Percentiles rank a stretch among this genome's conserved stretches.
Conservation (phyloP, 1,140 invertebrate species). For the Plodia interpunctella region DNA sequence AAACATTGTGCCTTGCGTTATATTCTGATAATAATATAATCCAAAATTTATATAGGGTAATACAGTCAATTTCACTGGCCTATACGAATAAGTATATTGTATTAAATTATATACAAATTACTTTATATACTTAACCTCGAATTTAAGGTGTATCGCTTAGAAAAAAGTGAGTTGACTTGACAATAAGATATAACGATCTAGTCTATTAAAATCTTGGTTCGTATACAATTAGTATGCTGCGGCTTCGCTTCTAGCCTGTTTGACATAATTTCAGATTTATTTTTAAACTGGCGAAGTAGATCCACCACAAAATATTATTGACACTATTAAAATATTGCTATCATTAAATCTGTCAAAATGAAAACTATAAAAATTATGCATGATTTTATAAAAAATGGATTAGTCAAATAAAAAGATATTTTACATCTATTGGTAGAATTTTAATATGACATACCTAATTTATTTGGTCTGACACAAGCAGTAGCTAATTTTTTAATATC, state of each 20-base stretch:
- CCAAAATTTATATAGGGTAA: conserved; percentile 58
- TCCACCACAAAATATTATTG: too few species aligned
- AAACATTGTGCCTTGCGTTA: conserved; percentile 69
- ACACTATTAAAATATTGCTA: too few species aligned
- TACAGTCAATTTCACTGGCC: conserved; percentile 69
- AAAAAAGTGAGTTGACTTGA: conserved; percentile 57
- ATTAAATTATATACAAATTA: conserved; percentile 56
- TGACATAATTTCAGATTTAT: background rate
- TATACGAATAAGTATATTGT: conserved; percentile 51
- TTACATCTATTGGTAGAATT: too few species aligned
- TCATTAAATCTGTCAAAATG: too few species aligned
- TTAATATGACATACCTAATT: too few species aligned
- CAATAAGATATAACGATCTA: conserved; percentile 69
- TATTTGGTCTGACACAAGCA: too few species aligned
- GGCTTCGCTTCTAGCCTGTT: background rate
- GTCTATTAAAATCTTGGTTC: conserved; percentile 64
- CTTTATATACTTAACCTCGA: conserved; percentile 53
- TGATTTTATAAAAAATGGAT: too few species aligned
- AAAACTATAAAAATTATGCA: too few species aligned
- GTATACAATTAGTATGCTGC: conserved; percentile 21
- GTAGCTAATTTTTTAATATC: too few species aligned
- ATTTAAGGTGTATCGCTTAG: conserved; percentile 59
- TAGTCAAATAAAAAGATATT: too few species aligned
- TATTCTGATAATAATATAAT: conserved; percentile 50
- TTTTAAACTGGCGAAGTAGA: background rate